Percentiles rank a stretch among this genome's conserved stretches.
Conservation (phyloP, 2,888 invertebrate genomes). For the Hanleya hanleyi region DNA sequence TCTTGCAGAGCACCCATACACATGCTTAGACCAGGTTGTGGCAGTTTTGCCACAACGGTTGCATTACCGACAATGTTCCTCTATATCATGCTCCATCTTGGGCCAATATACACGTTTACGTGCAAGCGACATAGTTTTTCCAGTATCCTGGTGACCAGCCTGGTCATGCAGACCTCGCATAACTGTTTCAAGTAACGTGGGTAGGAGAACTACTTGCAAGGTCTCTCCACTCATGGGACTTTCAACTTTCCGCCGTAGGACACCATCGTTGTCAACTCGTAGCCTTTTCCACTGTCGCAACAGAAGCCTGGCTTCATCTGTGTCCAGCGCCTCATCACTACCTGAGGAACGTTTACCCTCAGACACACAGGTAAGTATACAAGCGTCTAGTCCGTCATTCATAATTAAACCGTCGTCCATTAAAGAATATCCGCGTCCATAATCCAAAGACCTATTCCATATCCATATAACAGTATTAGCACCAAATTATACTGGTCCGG, state of each 20-base stretch:
- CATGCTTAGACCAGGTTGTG: not conserved
- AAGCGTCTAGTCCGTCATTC: no score
- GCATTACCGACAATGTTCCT: not conserved
- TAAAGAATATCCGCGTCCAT: no score
- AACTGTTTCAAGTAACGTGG: not conserved
- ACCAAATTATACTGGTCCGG: no score
- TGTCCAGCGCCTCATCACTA: no score
- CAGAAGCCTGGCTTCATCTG: slow-evolving; percentile 4
- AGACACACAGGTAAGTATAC: no score
- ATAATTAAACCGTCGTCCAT: no score
- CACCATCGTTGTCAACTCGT: not conserved
- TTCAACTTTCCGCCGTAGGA: not conserved
- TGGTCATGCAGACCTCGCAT: slow-evolving; percentile 1
- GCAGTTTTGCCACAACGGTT: slow-evolving; percentile 9
- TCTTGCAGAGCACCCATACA: not conserved
- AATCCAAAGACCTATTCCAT: no score
- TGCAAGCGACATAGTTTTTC: not conserved
- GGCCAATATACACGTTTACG: slow-evolving; percentile 5
- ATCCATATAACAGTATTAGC: no score
- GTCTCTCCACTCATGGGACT: not conserved
- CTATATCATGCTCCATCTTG: not conserved
- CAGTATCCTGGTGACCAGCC: slow-evolving; percentile 13
- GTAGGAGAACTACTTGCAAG: not conserved
- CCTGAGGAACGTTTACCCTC: no score
- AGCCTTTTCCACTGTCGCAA: slow-evolving; percentile 13